These are phyloP conservation scores for Megamerina dolium DNA, from an alignment of 2,888 invertebrate species.

Conservation along the genomic window DNA sequence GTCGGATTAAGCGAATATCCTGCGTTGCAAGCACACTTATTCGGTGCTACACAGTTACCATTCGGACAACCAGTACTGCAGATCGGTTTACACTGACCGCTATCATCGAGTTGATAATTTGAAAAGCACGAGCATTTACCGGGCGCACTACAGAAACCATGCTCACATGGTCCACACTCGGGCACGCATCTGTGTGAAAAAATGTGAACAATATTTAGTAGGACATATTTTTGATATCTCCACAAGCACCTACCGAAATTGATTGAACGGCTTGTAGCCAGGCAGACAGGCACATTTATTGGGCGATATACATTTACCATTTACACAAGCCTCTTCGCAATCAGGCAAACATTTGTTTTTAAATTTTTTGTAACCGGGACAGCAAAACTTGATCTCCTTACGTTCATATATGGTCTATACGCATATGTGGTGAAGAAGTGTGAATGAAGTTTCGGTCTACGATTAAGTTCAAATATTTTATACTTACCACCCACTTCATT, in stretches of 20 bases:
- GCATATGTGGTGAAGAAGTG: no score
- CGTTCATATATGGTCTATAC: no score
- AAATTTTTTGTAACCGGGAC: background rate
- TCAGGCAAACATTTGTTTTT: slow-evolving; percentile 20
- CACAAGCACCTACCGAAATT: slow-evolving; percentile 4
- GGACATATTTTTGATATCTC: background rate
- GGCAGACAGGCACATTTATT: slow-evolving; percentile 31
- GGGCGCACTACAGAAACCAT: slow-evolving; percentile 33
- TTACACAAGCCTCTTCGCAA: slow-evolving; percentile 23
- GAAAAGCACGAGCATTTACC: slow-evolving; percentile 38
- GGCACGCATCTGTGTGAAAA: slow-evolving; percentile 17
- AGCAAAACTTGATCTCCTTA: no score
- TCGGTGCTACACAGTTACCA: slow-evolving; percentile 38
- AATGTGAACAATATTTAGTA: slow-evolving; percentile 1
- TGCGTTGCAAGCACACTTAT: slow-evolving; percentile 27
- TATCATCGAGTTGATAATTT: slow-evolving; percentile 22
- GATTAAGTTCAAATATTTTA: no score
- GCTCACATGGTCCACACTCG: slow-evolving; percentile 22
- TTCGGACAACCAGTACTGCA: slow-evolving; percentile 28
- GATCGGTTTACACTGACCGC: slow-evolving; percentile 30
- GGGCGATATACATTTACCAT: slow-evolving; percentile 38
- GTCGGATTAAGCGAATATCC: slow-evolving; percentile 2
- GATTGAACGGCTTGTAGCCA: slow-evolving; percentile 20
- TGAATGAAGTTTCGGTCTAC: no score
- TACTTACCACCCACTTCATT: no score